A percentile compares a stretch with the other conserved stretches of the same genome.
Evolutionary conservation across 2,797 vertebrate species (phyloP).

Genomic region (Clamator glandarius): DNA sequence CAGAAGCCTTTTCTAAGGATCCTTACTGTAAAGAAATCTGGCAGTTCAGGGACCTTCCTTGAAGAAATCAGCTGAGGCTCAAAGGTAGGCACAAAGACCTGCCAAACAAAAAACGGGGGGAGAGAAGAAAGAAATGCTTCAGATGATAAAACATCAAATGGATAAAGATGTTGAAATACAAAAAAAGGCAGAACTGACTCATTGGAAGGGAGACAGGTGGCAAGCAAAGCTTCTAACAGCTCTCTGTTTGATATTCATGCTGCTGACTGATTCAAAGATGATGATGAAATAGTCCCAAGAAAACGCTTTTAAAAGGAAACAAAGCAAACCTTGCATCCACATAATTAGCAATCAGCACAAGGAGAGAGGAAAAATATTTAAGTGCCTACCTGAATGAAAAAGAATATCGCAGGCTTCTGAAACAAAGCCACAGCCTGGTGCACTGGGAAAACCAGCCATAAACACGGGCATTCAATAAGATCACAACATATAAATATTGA

Average conservation of each 20-base stretch:
- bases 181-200: not conserved
- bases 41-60: not conserved
- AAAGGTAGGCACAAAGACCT: not conserved
- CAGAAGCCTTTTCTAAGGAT: not conserved
- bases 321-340: constrained; percentile 45
- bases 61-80: not conserved
- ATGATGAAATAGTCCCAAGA: constrained; percentile 17
- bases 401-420: not conserved
- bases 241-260: constrained; percentile 29
- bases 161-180: not conserved
- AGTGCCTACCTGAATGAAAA: constrained; percentile 40
- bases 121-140: not conserved
- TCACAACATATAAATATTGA: not conserved
- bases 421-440: not conserved
- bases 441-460: not conserved
- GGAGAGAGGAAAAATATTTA: not conserved
- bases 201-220: constrained; percentile 51
- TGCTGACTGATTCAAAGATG: not conserved
- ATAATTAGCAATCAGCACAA: constrained; percentile 45
- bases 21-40: not conserved
- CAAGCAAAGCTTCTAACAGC: constrained; percentile 16
- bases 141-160: not conserved
- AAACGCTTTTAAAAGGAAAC: constrained; percentile 39
- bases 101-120: not conserved
- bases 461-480: not conserved